Percentiles rank a stretch among this genome's conserved stretches.
These are phyloP conservation scores for Lucinisca nassula DNA, from an alignment of 2,888 invertebrate species.

Conservation along the genomic window DNA sequence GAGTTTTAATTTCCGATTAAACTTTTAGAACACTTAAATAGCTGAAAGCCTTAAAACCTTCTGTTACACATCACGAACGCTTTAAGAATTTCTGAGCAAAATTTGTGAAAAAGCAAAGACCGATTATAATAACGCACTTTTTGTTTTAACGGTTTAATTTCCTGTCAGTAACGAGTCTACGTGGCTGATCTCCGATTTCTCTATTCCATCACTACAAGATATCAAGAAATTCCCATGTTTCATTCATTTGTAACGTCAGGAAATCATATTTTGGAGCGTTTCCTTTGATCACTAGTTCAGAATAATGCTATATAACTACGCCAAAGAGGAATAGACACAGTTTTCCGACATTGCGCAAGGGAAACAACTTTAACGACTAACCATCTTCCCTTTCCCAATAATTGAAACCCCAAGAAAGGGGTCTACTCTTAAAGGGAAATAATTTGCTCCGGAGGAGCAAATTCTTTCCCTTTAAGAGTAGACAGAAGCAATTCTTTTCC, in stretches of 20 bases:
- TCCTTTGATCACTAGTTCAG: background rate
- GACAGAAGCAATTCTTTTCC: no score
- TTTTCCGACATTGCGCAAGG: no score
- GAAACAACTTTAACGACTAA: no score
- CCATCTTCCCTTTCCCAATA: no score
- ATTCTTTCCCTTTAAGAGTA: no score
- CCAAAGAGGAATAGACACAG: no score
- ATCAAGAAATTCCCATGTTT: background rate
- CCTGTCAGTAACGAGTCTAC: background rate
- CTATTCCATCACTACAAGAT: background rate
- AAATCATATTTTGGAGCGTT: background rate
- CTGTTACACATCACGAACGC: no score
- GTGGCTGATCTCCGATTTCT: background rate
- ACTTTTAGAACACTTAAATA: background rate
- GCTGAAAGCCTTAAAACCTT: background rate
- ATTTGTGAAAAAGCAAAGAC: background rate
- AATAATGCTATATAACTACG: background rate
- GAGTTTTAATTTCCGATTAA: background rate
- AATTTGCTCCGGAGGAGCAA: no score
- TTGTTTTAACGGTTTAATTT: background rate
- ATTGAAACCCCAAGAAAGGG: no score
- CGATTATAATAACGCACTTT: background rate
- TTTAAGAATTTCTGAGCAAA: no score
- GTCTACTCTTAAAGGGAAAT: no score
- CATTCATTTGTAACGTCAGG: background rate